Evolutionary conservation across 2,113 vertebrate species (phyloP), one percentile per base, ranked within the genome.

Genomic region (Phylloscopus trochilus): DNA sequence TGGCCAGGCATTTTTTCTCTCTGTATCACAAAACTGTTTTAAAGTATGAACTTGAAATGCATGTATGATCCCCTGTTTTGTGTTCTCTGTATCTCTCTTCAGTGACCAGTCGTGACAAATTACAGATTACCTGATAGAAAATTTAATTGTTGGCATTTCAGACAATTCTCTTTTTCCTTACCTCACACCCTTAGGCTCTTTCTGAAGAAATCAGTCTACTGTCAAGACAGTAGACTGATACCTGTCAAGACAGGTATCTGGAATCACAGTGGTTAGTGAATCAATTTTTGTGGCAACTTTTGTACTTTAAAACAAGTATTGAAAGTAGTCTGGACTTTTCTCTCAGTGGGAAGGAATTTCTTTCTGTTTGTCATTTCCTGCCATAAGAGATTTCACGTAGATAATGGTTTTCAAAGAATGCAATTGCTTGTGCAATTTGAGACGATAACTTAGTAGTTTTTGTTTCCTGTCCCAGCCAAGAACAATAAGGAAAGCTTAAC

Each of bases 311-410:
- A 93, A 79, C 20, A 85, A 62, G 6, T 26, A 68, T 9, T 69
- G 59, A 80, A 91, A 85, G 53, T 44, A 47, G 16, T 17, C 39
- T 51, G 69, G 28, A 22, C 7, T 95, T 95, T 91, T 94, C 46
- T 85, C 12, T 83, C 75, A 77, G 62, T 74, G 78, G 83, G 63
- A 88, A 94, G 63, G 89, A 95, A 91, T 95, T 97, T 95, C 46
- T 95, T 91, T 79, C 93, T 93, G 62, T 90, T 95, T 94, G 89
- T 85, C 86, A 95, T 97, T 97, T 96, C 90, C 94, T 92, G 84
- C 70, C 46, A 51, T 63, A 51, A 66, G 92, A 93, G 93, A 96
- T 95, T 95, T 90, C 84, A 70, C 55, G 55, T 46, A 88, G 67
- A 89, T 95, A 97, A 95, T 58, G 56, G 74, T 95, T 97, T 96